Evolutionary conservation across 2,797 vertebrate genomes (phyloP).

Genomic region (Basileuterus tristriatus): DNA sequence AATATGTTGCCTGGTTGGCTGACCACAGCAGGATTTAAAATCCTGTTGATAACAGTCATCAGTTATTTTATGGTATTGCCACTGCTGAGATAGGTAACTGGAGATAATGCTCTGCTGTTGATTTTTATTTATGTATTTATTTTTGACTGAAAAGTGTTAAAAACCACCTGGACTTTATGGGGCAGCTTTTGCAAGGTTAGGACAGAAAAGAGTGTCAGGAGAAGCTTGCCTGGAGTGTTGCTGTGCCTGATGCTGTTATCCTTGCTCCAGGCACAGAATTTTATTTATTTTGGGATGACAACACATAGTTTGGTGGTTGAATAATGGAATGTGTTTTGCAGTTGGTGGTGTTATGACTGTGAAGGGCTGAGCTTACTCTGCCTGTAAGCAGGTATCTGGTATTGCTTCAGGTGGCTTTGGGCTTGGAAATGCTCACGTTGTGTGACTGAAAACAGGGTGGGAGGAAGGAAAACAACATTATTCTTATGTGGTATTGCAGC

Average conservation of each 20-base stretch:
- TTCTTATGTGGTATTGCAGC: neutral
- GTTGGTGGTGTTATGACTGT: neutral
- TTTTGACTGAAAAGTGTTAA: neutral
- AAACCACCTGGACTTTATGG: neutral
- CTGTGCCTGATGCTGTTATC: neutral
- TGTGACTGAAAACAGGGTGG: neutral
- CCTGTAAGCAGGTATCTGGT: neutral
- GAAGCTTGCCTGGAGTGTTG: neutral
- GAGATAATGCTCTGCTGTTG: neutral
- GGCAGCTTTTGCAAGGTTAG: neutral
- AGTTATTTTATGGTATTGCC: neutral
- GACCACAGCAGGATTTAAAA: constrained; percentile 4
- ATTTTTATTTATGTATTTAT: neutral
- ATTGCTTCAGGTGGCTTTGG: neutral
- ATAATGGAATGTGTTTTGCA: neutral
- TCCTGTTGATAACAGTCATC: neutral
- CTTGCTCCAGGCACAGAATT: neutral
- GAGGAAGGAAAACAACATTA: neutral
- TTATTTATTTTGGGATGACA: neutral
- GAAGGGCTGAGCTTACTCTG: neutral
- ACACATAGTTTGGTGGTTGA: neutral
- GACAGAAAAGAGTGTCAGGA: neutral
- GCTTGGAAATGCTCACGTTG: neutral
- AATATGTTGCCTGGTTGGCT: neutral
- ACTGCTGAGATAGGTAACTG: neutral